Evolutionary conservation across 2,888 invertebrate species (phyloP).

Genomic region (Mactromeris polynyma): DNA sequence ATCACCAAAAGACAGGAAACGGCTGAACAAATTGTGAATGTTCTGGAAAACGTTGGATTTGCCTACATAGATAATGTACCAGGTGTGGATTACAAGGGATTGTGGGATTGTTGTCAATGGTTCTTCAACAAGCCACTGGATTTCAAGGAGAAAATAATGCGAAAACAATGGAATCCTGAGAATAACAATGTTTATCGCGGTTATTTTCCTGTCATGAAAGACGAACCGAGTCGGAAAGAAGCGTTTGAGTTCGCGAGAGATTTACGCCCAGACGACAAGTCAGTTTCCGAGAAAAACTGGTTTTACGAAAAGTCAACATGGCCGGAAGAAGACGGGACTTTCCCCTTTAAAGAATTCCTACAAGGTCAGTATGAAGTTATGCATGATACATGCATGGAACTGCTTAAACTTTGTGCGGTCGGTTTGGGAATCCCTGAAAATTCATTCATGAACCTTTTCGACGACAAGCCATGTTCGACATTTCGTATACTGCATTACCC

Average conservation of each 20-base stretch:
- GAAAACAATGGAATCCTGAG: conserved; percentile 75
- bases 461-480: conserved; percentile 72
- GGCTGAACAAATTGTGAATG: conserved; percentile 71
- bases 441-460: conserved; percentile 72
- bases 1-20: conserved; percentile 58
- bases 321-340: conserved; percentile 70
- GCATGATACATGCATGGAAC: conserved; percentile 71
- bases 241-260: conserved; percentile 76
- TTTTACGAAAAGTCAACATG: conserved; percentile 72
- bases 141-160: conserved; percentile 65
- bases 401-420: conserved; percentile 69
- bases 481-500: conserved; percentile 77
- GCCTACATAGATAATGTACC: conserved; percentile 76
- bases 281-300: conserved; percentile 65
- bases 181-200: conserved; percentile 76
- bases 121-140: conserved; percentile 72
- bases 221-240: conserved; percentile 75
- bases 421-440: conserved; percentile 74
- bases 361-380: conserved; percentile 66
- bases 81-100: conserved; percentile 70
- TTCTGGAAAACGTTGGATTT: conserved; percentile 76
- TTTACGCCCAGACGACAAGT: conserved; percentile 55
- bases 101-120: conserved; percentile 71
- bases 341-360: conserved; percentile 70
- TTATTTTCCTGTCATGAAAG: conserved; percentile 75